Percentiles rank a stretch among this genome's conserved stretches.
Evolutionary conservation across 1,140 invertebrate genomes (phyloP).

Genomic region (Maconellicoccus hirsutus): DNA sequence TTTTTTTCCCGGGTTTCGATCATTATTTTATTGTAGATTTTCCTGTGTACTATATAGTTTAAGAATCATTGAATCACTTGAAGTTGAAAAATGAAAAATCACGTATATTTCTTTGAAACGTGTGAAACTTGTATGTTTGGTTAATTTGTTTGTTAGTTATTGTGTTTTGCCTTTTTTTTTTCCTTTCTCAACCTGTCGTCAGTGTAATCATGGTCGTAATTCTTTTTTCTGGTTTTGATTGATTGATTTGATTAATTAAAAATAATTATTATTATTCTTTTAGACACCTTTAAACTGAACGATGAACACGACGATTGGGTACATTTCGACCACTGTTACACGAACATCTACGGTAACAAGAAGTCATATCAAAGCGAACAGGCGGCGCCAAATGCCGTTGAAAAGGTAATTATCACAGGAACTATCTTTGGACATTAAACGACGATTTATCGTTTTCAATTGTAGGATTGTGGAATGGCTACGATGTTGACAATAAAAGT

Average conservation of each 20-base stretch:
- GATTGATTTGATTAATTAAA: not conserved
- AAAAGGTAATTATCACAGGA: too few relatives aligned
- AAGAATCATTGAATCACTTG: too few relatives aligned
- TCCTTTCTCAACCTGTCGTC: not conserved
- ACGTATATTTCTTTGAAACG: too few relatives aligned
- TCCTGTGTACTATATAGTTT: not conserved
- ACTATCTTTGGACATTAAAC: too few relatives aligned
- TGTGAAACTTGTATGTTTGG: too few relatives aligned
- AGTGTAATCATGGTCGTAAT: too few relatives aligned
- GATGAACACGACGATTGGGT: conserved; percentile 14
- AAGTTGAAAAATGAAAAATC: too few relatives aligned
- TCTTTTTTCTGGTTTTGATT: not conserved
- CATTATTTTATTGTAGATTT: not conserved
- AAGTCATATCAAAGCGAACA: not conserved
- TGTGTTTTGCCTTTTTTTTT: conserved; percentile 3
- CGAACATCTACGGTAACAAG: not conserved
- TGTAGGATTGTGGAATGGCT: not conserved
- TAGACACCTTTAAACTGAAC: not conserved
- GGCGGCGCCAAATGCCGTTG: not conserved
- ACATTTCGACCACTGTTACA: conserved; percentile 6
- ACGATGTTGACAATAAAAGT: not conserved
- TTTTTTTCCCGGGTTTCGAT: not conserved
- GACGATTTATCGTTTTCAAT: not conserved
- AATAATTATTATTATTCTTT: not conserved
- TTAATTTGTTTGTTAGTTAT: not conserved